phyloP scores from a whole-genome alignment of 2,888 invertebrate species.

The Pseudococcus longispinus region DNA sequence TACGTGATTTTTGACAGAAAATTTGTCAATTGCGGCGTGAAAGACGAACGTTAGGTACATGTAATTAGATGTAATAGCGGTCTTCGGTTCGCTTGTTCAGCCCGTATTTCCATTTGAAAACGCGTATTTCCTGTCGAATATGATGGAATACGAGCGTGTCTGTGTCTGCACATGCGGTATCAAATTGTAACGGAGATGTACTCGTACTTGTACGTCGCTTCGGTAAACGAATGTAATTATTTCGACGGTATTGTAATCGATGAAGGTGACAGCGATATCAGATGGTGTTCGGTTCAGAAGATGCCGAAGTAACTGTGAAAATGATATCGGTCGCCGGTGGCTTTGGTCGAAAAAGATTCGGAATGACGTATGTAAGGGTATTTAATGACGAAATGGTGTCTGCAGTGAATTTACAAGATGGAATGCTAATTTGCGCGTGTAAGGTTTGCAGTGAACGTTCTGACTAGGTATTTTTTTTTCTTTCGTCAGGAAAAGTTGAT shows the following conservation, averaged over 20 bases:
- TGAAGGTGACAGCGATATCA: not conserved
- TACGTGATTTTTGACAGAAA: not conserved
- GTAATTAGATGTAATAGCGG: slow-evolving; percentile 2
- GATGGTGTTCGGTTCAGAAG: not conserved
- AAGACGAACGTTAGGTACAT: slow-evolving; percentile 1
- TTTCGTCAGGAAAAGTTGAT: too few relatives aligned
- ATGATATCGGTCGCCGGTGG: too few relatives aligned
- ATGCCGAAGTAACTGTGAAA: not conserved
- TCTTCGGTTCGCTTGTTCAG: not conserved
- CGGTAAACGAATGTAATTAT: not conserved
- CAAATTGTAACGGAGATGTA: not conserved
- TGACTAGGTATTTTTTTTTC: too few relatives aligned
- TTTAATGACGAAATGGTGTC: too few relatives aligned
- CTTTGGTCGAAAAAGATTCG: too few relatives aligned
- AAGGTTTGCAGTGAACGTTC: too few relatives aligned
- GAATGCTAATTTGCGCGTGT: too few relatives aligned
- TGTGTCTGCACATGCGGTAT: not conserved
- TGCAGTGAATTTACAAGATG: too few relatives aligned
- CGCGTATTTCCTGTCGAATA: slow-evolving; percentile 3
- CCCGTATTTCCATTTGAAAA: not conserved
- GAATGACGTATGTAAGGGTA: too few relatives aligned
- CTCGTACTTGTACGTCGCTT: not conserved
- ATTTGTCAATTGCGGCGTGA: slow-evolving; percentile 13
- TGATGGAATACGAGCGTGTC: not conserved
- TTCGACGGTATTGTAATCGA: not conserved